Conservation (phyloP, 2,113 vertebrate genomes). For the Aphyosemion australe region DNA sequence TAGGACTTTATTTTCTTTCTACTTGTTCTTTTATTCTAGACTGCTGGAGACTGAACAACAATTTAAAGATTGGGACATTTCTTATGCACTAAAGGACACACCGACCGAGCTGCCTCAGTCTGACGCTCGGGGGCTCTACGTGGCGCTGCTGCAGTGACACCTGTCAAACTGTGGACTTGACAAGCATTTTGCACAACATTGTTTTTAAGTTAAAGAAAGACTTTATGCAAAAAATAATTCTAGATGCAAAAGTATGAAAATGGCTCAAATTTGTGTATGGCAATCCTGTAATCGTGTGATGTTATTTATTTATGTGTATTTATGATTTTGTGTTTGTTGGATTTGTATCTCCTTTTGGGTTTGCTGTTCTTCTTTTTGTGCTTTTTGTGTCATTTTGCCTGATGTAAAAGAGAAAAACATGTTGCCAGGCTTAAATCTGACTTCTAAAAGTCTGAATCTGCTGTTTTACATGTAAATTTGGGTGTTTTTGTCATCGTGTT, state of each 20-base stretch:
- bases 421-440: slow-evolving; percentile 45
- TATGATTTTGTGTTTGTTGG: slow-evolving; percentile 62
- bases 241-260: slow-evolving; percentile 68
- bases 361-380: slow-evolving; percentile 62
- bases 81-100: slow-evolving; percentile 78
- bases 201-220: slow-evolving; percentile 72
- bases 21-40: slow-evolving; percentile 34
- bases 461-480: slow-evolving; percentile 10
- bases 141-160: slow-evolving; percentile 55
- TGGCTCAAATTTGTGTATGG: slow-evolving; percentile 71
- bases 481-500: slow-evolving; percentile 53
- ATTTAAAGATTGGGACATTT: slow-evolving; percentile 58
- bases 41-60: slow-evolving; percentile 28
- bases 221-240: slow-evolving; percentile 79
- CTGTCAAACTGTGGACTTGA: slow-evolving; percentile 75
- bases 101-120: slow-evolving; percentile 45
- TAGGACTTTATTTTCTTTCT: slow-evolving; percentile 1
- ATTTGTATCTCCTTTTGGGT: slow-evolving; percentile 46
- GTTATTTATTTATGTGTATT: slow-evolving; percentile 72
- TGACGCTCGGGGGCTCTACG: slow-evolving; percentile 51
- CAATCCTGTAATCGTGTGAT: slow-evolving; percentile 77
- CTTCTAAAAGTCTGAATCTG: slow-evolving; percentile 43
- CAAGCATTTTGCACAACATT: slow-evolving; percentile 85
- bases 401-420: slow-evolving; percentile 58
- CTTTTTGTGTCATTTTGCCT: slow-evolving; percentile 56